Percentiles rank a stretch among this genome's conserved stretches.
These are phyloP conservation scores for Neopipo cinnamomea DNA, from an alignment of 2,113 vertebrate genomes.

Conservation along the genomic window DNA sequence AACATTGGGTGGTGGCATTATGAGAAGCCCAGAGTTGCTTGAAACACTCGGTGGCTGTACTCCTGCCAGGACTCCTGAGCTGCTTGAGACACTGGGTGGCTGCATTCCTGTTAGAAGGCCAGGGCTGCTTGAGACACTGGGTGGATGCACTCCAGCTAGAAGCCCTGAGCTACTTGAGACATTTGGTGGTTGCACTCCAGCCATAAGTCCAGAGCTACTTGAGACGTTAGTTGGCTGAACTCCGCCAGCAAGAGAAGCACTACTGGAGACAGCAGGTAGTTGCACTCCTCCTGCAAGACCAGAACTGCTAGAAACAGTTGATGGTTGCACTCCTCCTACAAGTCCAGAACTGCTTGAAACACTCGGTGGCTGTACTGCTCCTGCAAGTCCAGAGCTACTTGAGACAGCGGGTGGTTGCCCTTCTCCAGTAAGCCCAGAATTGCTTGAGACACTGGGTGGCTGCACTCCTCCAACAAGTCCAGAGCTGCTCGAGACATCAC, in stretches of 20 bases:
- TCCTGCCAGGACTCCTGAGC: slow-evolving; percentile 70
- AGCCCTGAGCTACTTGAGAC: slow-evolving; percentile 73
- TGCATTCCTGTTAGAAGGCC: slow-evolving; percentile 89
- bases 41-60: slow-evolving; percentile 71
- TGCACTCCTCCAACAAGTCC: slow-evolving; percentile 87
- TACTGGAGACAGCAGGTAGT: slow-evolving; percentile 68
- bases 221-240: slow-evolving; percentile 67
- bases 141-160: slow-evolving; percentile 71
- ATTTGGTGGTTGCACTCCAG: slow-evolving; percentile 82
- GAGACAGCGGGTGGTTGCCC: slow-evolving; percentile 68
- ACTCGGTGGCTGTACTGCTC: slow-evolving; percentile 82
- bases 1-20: slow-evolving; percentile 74
- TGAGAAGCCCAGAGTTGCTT: slow-evolving; percentile 71
- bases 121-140: slow-evolving; percentile 73
- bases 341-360: slow-evolving; percentile 70
- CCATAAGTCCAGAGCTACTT: slow-evolving; percentile 78
- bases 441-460: slow-evolving; percentile 73
- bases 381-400: slow-evolving; percentile 80
- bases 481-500: slow-evolving; percentile 77
- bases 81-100: slow-evolving; percentile 74
- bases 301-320: slow-evolving; percentile 73
- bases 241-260: slow-evolving; percentile 70
- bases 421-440: slow-evolving; percentile 70
- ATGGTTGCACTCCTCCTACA: slow-evolving; percentile 66
- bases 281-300: slow-evolving; percentile 75